Percentiles rank a stretch among this genome's conserved stretches.
These are phyloP conservation scores for Polietes domitor DNA, from an alignment of 2,888 invertebrate species.

Conservation along the genomic window DNA sequence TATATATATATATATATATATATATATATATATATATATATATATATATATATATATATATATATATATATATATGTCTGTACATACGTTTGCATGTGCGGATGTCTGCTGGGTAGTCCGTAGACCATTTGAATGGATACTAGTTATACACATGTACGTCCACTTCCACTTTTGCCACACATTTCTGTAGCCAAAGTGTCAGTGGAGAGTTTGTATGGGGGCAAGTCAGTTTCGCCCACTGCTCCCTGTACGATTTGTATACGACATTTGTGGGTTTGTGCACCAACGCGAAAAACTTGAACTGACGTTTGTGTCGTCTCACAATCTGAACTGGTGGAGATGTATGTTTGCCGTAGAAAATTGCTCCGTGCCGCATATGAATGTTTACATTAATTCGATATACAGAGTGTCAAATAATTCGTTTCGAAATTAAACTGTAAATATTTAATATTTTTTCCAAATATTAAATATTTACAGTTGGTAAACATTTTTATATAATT, in stretches of 20 bases:
- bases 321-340: background rate
- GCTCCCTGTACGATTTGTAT: constrained; percentile 28
- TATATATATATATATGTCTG: no score
- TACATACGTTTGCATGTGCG: no score
- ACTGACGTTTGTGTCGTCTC: constrained; percentile 1
- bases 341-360: constrained; percentile 13
- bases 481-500: no score
- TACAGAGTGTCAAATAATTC: no score
- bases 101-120: constrained; percentile 22
- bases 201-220: background rate
- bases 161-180: constrained; percentile 29
- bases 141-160: no score
- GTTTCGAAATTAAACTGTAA: no score
- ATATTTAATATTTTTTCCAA: no score
- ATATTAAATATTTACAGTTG: no score
- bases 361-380: background rate
- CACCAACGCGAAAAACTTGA: constrained; percentile 26
- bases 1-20: no score
- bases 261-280: constrained; percentile 47
- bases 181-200: background rate
- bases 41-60: background rate
- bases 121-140: no score
- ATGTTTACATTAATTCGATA: constrained; percentile 8
- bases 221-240: background rate
- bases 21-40: no score